Base-by-base conservation (phyloP, 2,113 vertebrate genomes). In the Pao palembangensis region DNA sequence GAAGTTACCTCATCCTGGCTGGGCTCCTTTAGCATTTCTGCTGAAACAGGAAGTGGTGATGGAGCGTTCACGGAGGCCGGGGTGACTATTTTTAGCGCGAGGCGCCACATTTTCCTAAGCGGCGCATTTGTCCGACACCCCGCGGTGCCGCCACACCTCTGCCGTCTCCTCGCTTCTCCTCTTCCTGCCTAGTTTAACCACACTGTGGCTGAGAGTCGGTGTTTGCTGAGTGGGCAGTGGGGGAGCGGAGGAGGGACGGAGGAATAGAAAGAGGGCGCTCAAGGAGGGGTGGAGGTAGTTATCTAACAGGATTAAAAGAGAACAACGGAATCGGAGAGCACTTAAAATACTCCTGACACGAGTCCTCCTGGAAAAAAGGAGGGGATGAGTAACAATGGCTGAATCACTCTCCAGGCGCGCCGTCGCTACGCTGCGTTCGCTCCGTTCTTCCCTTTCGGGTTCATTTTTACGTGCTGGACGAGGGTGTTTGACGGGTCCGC, bases 231-330 rank as follows among this genome's bases (percentile, higher is more conserved):
- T 88, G 89, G 86, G 87, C 81, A 84, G 84, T 19, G 17, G 62
- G 61, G 57, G 60, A 73, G 74, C 47, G 80, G 71, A 77, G 82
- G 80, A 80, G 76, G 71, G 61, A 74, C 65, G 67, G 54, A 72
- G 76, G 74, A 75, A 69, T 52, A 76, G 68, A 76, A 65, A 46
- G 75, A 66, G 66, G 57, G 47, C 52, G 57, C 60, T 64, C 63
- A 76, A 71, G 76, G 70, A 80, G 72, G 71, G 72, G 65, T 74
- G 75, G 73, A 63, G 58, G 69, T 67, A 73, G 86, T 89, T 89
- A 89, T 82, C 86, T 88, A 90, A 88, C 85, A 76, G 78, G 80
- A 88, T 89, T 89, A 86, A 86, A 88, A 72, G 78, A 84, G 84
- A 90, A 88, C 87, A 89, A 87, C 74, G 61, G 77, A 80, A 71